Evolutionary conservation across 2,113 vertebrate species (phyloP), one percentile per base, ranked within the genome.

Genomic region (Scopus umbretta): DNA sequence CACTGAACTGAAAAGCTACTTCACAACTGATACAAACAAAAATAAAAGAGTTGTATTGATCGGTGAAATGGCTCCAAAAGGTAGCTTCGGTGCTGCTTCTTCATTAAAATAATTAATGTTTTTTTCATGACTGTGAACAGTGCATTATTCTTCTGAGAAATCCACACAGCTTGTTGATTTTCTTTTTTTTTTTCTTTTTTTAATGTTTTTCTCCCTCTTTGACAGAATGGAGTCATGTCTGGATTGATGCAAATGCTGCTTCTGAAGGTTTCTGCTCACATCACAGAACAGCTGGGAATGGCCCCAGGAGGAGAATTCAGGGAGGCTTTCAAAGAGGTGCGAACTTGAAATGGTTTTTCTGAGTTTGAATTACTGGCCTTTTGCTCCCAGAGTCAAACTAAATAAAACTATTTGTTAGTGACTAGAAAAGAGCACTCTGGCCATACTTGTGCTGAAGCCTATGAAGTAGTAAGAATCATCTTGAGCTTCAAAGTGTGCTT

Each of bases 241-340:
- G 99, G 99, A 61, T 97, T 99, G 92, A 99, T 99, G 99, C 99
- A 99, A 98, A 99, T 99, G 97, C 98, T 99, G 70, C 98, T 99
- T 90, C 98, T 99, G 83, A 99, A 99, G 96, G 99, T 99, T 91
- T 99, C 99, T 5, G 99, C 99, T 59, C 99, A 99, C 97, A 99
- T 99, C 98, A 99, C 99, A 1, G 99, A 99, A 97, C 99, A 99
- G 94, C 98, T 99, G 87, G 99, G 99, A 92, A 99, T 99, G 99
- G 99, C 99, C 73, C 99, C 99, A 10, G 99, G 99, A 58, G 99
- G 99, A 88, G 99, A 99, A 97, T 99, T 99, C 97, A 98, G 99
- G 88, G 99, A 99, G 97, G 99, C 99, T 88, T 99, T 99, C 97
- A 99, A 99, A 97, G 99, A 99, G 99, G 99, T 99, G 92, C 5